Base-by-base conservation (phyloP, 1,140 invertebrate genomes). In the Elymnias hypermnestra region DNA sequence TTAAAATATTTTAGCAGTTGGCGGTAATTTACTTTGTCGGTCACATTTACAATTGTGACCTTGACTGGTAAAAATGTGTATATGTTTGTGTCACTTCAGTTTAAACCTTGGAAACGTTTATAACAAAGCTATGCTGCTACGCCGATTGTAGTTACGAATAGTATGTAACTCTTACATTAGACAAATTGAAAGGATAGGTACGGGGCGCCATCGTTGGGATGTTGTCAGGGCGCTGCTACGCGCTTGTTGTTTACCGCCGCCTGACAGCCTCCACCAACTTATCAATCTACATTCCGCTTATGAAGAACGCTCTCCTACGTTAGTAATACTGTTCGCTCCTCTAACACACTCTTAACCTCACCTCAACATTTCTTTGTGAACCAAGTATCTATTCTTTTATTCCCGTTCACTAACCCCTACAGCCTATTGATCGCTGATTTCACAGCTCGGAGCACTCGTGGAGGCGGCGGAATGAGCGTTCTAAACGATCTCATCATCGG, bases 391-490 rank as follows among this genome's bases (percentile, higher is more conserved):
- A 37, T 55, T 42, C 63, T 47, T 50, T 39, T 53, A 35, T 57
- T 38, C 58, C 66, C 57, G 57, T 48, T 66, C 63, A 77, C 77
- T 79, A 82, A 82, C n/a, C 79, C 75, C 76, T 83, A 79, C 45
- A 83, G 70, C 68, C 70, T 68, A 41, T 57, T 59, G 78, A 79
- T 77, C 73, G 73, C 68, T 79, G 69, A 85, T 85, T 83, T 75
- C 78, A 74, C 82, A 90, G 89, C 83, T 89, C 89, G 73, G 89
- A 90, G 79, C 88, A 89, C 68, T 88, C 87, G 68, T 89, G 88
- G 82, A 86, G 88, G 61, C 87, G 89, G 51, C 86, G 88, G 61
- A 88, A 88, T 83, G 88, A 90, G 73, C 87, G 89, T 50, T 89
- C 88, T 49, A 90, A 90, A 83, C 82, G 89, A 57, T 90, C 89